phyloP scores from a whole-genome alignment of 2,888 invertebrate genomes.

The Tanypteryx hageni region DNA sequence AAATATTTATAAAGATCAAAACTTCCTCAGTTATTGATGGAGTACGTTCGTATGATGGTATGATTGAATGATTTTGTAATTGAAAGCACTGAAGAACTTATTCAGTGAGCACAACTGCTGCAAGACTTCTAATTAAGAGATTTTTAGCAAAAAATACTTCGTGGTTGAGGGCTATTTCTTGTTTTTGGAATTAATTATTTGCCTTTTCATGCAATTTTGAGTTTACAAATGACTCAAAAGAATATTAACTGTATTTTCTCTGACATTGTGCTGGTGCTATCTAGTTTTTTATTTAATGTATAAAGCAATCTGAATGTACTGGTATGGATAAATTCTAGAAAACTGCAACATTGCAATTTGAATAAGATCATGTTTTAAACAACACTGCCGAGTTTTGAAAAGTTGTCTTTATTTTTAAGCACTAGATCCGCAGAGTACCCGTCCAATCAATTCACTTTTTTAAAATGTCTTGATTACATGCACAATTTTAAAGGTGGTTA shows the following conservation, averaged over 20 bases:
- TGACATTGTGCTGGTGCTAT: conserved; percentile 60
- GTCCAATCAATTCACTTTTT: conserved; percentile 50
- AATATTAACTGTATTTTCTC: conserved; percentile 50
- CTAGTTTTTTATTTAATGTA: conserved; percentile 43
- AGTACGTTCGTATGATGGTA: background rate
- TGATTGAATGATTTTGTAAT: conserved; percentile 57
- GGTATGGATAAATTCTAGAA: conserved; percentile 16
- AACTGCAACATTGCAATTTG: conserved; percentile 11
- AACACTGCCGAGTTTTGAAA: conserved; percentile 61
- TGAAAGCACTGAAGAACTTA: conserved; percentile 21
- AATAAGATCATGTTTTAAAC: conserved; percentile 51
- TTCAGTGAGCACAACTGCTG: conserved; percentile 50
- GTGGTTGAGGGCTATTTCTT: conserved; percentile 50
- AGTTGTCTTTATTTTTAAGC: conserved; percentile 21
- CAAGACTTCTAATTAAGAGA: conserved; percentile 34
- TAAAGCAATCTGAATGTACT: conserved; percentile 33
- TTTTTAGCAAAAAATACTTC: background rate
- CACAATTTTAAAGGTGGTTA: conserved; percentile 54
- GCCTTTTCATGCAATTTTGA: conserved; percentile 1
- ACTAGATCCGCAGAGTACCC: conserved; percentile 40
- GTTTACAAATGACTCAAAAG: background rate
- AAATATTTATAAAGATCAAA: conserved; percentile 52
- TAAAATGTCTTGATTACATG: conserved; percentile 38
- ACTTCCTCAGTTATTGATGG: conserved; percentile 40
- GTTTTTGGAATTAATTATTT: conserved; percentile 25